Evolutionary conservation across 2,797 vertebrate species (phyloP), one percentile per base, ranked within the genome.

Genomic region (Eupleurogrammus muticus): DNA sequence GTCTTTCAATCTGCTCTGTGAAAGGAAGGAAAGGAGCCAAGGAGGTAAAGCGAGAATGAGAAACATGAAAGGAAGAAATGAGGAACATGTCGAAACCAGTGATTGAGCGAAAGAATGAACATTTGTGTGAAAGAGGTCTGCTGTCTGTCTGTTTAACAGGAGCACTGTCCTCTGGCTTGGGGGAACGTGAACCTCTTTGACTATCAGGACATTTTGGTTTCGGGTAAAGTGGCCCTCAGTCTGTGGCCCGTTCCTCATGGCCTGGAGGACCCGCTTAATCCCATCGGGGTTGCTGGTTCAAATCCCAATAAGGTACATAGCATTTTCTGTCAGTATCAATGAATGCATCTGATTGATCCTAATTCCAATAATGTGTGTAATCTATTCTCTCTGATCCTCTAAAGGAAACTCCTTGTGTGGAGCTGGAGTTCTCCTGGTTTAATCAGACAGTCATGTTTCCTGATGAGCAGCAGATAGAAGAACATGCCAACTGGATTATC

Each of bases 91-190:
- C n/a, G n/a, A n/a, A n/a, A 13, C 12, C 36, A 38, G 1, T 28
- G 28, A 28, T 6, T 3, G 28, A 10, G 34, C 7, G 34, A 35
- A 8, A 35, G 34, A 35, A n/a, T n/a, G n/a, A n/a, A n/a, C n/a
- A n/a, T n/a, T n/a, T n/a, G 6, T 28, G 28, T 28, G 6, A 28
- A 28, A 28, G 28, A 28, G 3, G 28, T 28, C 28, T 28, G 9
- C 9, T 55, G 10, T 50, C 28, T 38, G 11, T 70, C 35, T 73
- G n/a, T 63, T 12, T 34, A 2, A 5, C 79, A 93, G 91, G 92
- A 93, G 42, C 91, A 93, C 59, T 93, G 91, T 66, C 92, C 92
- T 11, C 79, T 93, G 38, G 92, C 92, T 38, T 93, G 92, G 92
- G 92, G 92, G 0, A 93, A 93, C 4, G 83, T 94, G 0, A 93